Conservation (phyloP, 2,888 invertebrate species). For the Rhagophthalmus giganteus region DNA sequence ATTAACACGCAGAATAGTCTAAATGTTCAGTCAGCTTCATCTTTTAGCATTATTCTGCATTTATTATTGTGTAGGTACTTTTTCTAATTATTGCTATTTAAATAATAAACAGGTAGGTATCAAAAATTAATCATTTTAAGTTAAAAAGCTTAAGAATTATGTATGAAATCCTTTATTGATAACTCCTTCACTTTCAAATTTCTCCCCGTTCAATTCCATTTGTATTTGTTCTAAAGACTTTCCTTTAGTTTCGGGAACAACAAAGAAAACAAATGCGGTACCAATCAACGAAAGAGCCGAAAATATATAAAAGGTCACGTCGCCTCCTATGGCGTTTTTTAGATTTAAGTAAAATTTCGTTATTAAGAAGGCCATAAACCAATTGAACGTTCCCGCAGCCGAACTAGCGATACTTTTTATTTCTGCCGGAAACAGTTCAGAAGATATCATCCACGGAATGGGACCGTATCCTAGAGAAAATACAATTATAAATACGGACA, state of each 20-base stretch:
- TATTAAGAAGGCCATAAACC: conserved; percentile 78
- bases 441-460: conserved; percentile 84
- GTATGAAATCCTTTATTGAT: too few species aligned
- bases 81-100: too few species aligned
- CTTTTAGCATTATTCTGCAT: too few species aligned
- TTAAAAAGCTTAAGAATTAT: too few species aligned
- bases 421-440: conserved; percentile 79
- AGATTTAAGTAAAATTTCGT: conserved; percentile 72
- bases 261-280: conserved; percentile 67
- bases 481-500: conserved; percentile 76
- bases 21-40: too few species aligned
- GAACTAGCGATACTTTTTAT: conserved; percentile 78
- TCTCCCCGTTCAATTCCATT: conserved; percentile 50
- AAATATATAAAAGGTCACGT: conserved; percentile 76
- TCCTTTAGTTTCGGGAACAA: conserved; percentile 71
- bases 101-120: too few species aligned
- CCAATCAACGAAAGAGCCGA: conserved; percentile 67
- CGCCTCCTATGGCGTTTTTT: conserved; percentile 60
- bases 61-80: too few species aligned
- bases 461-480: conserved; percentile 87
- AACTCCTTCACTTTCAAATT: too few species aligned
- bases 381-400: conserved; percentile 79
- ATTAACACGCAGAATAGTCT: too few species aligned
- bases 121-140: too few species aligned
- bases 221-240: conserved; percentile 72